These are phyloP conservation scores for Tetrax tetrax DNA, from an alignment of 2,113 vertebrate species.

Conservation along the genomic window DNA sequence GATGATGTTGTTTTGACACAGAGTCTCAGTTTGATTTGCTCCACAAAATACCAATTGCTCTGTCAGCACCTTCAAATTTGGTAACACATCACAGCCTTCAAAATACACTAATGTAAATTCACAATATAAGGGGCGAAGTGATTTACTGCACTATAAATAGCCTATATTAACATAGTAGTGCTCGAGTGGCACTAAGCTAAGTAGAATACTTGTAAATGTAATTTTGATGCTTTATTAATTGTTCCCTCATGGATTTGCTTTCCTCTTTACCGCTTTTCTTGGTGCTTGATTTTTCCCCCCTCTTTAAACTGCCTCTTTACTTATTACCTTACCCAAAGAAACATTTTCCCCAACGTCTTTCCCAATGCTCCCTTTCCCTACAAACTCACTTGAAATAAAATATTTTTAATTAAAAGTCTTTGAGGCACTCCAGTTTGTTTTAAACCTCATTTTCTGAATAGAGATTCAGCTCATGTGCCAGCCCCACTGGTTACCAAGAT, in stretches of 20 bases:
- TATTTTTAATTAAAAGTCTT: neutral
- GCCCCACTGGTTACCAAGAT: neutral
- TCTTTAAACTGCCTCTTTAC: neutral
- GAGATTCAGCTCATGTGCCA: neutral
- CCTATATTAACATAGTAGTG: neutral
- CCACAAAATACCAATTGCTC: neutral
- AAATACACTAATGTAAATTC: neutral
- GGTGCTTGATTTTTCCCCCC: neutral
- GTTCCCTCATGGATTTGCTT: neutral
- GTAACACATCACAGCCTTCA: neutral
- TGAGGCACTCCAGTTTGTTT: neutral
- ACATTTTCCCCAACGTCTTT: neutral
- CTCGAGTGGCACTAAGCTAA: neutral
- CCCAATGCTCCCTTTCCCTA: neutral
- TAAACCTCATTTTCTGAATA: neutral
- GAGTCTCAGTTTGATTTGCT: conserved; percentile 6
- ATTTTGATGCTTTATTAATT: conserved; percentile 15
- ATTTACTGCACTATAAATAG: conserved; percentile 25
- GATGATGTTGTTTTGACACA: conserved; percentile 19
- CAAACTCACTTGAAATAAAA: neutral
- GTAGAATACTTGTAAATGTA: neutral
- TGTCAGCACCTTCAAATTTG: conserved; percentile 34
- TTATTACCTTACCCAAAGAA: neutral
- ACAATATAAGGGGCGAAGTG: neutral
- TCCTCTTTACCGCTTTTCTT: neutral